Base-by-base conservation (phyloP, 2,113 vertebrate genomes). In the Centropus unirufus region DNA sequence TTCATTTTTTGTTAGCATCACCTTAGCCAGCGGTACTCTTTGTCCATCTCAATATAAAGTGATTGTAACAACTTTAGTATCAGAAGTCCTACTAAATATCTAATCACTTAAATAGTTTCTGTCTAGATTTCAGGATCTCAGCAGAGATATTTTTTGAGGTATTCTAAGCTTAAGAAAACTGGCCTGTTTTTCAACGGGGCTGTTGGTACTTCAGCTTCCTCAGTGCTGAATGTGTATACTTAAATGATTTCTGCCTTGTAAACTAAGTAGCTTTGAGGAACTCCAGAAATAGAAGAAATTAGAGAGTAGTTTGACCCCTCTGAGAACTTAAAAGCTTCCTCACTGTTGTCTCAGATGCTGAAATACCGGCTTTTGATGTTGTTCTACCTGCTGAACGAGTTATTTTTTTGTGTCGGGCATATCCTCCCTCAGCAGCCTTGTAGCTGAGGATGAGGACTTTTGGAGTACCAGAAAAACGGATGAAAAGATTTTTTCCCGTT, bases 381-480 rank as follows among this genome's bases (percentile, higher is more conserved):
- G 89, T 74, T 74, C 47, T 87, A 40, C 96, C 83, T 36, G 96
- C 19, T 83, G 39, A 91, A 95, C 96, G 32, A 87, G 95, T 96
- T 93, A 15, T 51, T 15, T 78, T 46, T 27, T n/a, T 68, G 34
- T 22, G 27, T 67, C 57, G 69, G 64, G 73, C 49, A 77, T 83
- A 34, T 29, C 42, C 64, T 94, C 90, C 72, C 57, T 54, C 68
- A 20, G 39, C 68, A 74, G 73, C 68, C 51, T 29, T 16, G 47
- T 44, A 47, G 54, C 9, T 40, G 82, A 66, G 75, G 68, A 12
- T 1, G 3, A 80, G 34, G 66, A 59, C 17, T 92, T 83, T 86
- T 0, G 0, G 75, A 86, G 46, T 55, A 90, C 52, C 59, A 32
- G 73, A 89, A 90, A 67, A 73, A 66, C 75, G 58, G 66, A 67